Base-by-base conservation (phyloP, 2,888 invertebrate species). In the Hirtodrosophila histrioides region DNA sequence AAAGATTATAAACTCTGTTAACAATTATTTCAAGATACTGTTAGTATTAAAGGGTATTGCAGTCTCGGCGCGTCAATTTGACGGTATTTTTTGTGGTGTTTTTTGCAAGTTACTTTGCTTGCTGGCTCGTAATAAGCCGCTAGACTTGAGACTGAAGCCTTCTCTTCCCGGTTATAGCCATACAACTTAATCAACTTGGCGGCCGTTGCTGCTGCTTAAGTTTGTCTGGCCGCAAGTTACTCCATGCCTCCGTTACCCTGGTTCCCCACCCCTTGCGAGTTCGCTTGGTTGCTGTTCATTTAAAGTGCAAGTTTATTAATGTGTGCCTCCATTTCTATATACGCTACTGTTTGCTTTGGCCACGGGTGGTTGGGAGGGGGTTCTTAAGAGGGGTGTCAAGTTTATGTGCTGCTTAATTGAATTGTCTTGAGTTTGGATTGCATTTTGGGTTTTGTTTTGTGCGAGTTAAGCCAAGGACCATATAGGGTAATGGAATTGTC, bases 321-420 rank as follows among this genome's bases (percentile, higher is more conserved):
- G 81, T 64, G 49, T 39, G 63, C 60, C 60, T 69, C 69, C 51
- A 69, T 63, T 66, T 65, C 73, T 69, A 31, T 27, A 23, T 56
- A 49, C 31, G 24, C 41, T 40, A 37, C 31, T 29, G 31, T 31
- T 10, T 40, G 6, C n/a, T 33, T 10, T 29, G 39, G 33, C 39
- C 35, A 7, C 7, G 9, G 27, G 29, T n/a, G 24, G 17, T 24
- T 12, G 27, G 5, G 11, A 12, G 41, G 48, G 49, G 31, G 44
- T 39, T 39, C 17, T 63, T 61, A 43, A 54, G 53, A 29, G 56
- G 65, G 66, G 80, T 83, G 76, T 83, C 74, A 83, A 72, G 80
- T 86, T 86, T 83, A 86, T 86, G 83, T 79, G 83, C 62, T 82
- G 69, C 69, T 76, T 83, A 82, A 82, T 86, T 86, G 83, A 86